These are phyloP conservation scores for Tubulanus polymorphus DNA, from an alignment of 2,888 invertebrate genomes.

Conservation along the genomic window DNA sequence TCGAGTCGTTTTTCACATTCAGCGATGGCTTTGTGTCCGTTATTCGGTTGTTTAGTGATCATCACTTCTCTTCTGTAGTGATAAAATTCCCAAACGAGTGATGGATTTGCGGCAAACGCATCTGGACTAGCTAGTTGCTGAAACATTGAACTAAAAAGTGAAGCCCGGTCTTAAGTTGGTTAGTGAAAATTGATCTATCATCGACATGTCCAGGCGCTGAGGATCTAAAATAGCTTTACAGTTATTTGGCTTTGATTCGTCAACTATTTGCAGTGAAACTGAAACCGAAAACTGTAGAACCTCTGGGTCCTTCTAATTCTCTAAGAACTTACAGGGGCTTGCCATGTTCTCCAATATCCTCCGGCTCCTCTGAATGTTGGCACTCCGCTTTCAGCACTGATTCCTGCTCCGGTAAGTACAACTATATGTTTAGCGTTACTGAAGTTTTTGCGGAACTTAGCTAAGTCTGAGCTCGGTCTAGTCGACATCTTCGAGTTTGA, in stretches of 20 bases:
- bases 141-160: not conserved
- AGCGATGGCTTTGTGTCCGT: constrained; percentile 71
- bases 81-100: constrained; percentile 87
- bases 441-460: constrained; percentile 61
- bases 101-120: constrained; percentile 70
- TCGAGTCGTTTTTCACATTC: constrained; percentile 62
- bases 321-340: constrained; percentile 57
- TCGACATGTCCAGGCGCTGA: too few relatives aligned
- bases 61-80: constrained; percentile 79
- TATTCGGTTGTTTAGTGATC: constrained; percentile 59
- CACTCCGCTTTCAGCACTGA: constrained; percentile 80
- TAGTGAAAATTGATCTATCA: too few relatives aligned
- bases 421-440: constrained; percentile 64
- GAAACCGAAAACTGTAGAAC: too few relatives aligned
- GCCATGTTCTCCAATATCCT: constrained; percentile 76
- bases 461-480: constrained; percentile 48
- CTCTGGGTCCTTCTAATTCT: not conserved
- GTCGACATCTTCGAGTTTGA: too few relatives aligned
- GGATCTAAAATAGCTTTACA: too few relatives aligned
- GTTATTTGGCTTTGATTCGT: too few relatives aligned
- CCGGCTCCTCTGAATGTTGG: constrained; percentile 81
- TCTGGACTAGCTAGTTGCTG: constrained; percentile 61
- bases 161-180: too few relatives aligned
- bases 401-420: constrained; percentile 68
- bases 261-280: too few relatives aligned